Conservation (phyloP, 2,888 invertebrate genomes). For the Agrochola litura region DNA sequence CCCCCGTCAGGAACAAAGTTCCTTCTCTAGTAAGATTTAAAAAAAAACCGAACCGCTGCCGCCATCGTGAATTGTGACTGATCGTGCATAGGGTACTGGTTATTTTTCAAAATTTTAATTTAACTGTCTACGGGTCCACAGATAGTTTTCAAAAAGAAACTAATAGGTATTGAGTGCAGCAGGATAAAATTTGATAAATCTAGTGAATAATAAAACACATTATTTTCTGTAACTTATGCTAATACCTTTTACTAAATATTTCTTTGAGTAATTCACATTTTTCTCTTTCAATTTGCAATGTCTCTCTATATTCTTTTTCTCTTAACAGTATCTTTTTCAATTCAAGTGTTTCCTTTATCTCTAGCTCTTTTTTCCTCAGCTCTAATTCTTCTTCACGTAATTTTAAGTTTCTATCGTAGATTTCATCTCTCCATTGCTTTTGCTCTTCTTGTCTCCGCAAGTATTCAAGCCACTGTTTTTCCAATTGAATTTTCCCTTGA, state of each 20-base stretch:
- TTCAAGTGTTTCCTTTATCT: constrained; percentile 75
- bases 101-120: background rate
- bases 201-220: constrained; percentile 10
- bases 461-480: constrained; percentile 79
- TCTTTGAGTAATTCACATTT: constrained; percentile 76
- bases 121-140: background rate
- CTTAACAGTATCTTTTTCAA: constrained; percentile 72
- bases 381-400: constrained; percentile 75
- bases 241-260: constrained; percentile 65
- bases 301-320: constrained; percentile 73
- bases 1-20: too few species aligned
- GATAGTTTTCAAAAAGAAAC: background rate
- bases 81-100: too few species aligned
- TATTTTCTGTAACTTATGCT: constrained; percentile 4
- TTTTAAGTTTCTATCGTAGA: constrained; percentile 72
- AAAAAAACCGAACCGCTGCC: too few species aligned
- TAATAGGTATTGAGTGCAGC: background rate
- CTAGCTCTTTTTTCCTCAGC: constrained; percentile 71
- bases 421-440: constrained; percentile 69
- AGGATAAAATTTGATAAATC: background rate
- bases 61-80: too few species aligned
- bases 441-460: constrained; percentile 74
- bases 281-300: constrained; percentile 73
- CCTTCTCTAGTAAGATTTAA: too few species aligned
- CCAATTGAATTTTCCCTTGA: constrained; percentile 78